Evolutionary conservation across 2,113 vertebrate genomes (phyloP).

Genomic region (Laterallus jamaicensis): DNA sequence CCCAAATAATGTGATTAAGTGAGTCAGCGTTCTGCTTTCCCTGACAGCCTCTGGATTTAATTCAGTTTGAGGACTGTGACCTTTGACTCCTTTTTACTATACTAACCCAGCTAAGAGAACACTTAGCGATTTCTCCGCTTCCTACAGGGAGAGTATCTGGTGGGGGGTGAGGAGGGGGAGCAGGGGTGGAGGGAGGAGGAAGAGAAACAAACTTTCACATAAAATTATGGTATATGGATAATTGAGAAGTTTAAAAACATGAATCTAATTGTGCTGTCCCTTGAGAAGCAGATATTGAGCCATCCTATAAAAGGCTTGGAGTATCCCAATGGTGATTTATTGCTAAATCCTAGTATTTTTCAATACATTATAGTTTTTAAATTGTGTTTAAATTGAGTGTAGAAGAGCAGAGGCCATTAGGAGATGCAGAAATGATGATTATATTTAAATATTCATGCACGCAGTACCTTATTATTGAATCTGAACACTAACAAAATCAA

Average conservation of each 20-base stretch:
- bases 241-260: slow-evolving; percentile 98
- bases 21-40: slow-evolving; percentile 80
- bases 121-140: slow-evolving; percentile 83
- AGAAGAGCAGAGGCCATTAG: slow-evolving; percentile 99
- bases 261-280: slow-evolving; percentile 97
- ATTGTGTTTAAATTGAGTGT: slow-evolving; percentile 99
- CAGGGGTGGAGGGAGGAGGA: slow-evolving; percentile 34
- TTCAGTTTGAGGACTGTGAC: slow-evolving; percentile 86
- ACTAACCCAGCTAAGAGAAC: slow-evolving; percentile 82
- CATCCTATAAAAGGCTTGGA: slow-evolving; percentile 97
- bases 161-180: slow-evolving; percentile 36
- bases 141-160: slow-evolving; percentile 80
- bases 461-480: slow-evolving; percentile 99
- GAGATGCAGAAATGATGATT: slow-evolving; percentile 99
- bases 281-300: slow-evolving; percentile 92
- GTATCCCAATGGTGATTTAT: slow-evolving; percentile 99
- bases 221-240: slow-evolving; percentile 96
- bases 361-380: slow-evolving; percentile 99
- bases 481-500: slow-evolving; percentile 99
- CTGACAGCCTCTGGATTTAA: slow-evolving; percentile 81
- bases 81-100: slow-evolving; percentile 85
- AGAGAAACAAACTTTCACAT: slow-evolving; percentile 89
- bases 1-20: slow-evolving; percentile 86
- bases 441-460: slow-evolving; percentile 99
- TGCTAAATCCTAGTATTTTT: slow-evolving; percentile 99